These are phyloP conservation scores for Bucorvus abyssinicus DNA, from an alignment of 2,797 vertebrate species.

Conservation along the genomic window DNA sequence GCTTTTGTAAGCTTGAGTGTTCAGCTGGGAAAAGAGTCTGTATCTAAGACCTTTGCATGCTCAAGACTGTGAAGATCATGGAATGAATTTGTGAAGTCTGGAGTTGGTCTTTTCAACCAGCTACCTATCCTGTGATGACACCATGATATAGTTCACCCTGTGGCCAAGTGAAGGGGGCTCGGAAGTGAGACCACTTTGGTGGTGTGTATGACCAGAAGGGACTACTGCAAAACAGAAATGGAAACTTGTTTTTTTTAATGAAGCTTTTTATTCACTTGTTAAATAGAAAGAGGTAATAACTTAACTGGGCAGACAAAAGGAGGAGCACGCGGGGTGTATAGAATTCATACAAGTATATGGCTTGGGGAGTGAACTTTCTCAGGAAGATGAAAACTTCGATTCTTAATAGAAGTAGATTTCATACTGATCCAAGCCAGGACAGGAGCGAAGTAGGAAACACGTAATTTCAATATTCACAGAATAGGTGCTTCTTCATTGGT, in stretches of 20 bases:
- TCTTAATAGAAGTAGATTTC: constrained; percentile 44
- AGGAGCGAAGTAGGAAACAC: constrained; percentile 21
- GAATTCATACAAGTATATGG: neutral
- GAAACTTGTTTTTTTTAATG: neutral
- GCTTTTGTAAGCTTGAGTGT: too few relatives aligned
- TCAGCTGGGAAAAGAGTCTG: neutral
- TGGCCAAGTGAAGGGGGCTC: neutral
- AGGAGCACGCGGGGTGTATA: neutral
- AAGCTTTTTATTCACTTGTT: constrained; percentile 60
- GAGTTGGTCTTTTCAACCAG: neutral
- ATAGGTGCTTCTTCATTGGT: neutral
- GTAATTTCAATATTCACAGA: constrained; percentile 45
- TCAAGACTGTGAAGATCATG: neutral
- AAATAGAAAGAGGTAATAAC: constrained; percentile 66
- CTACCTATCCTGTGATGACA: neutral
- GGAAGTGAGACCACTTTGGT: neutral
- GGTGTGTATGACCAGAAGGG: neutral
- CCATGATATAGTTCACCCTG: too few relatives aligned
- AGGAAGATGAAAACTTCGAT: constrained; percentile 21
- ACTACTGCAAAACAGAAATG: neutral
- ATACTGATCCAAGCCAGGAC: constrained; percentile 25
- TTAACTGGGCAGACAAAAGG: constrained; percentile 45
- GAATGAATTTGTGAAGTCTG: neutral
- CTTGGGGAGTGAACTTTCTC: constrained; percentile 14
- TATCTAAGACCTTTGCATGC: neutral